Evolutionary conservation across 2,797 vertebrate genomes (phyloP).

Genomic region (Hippocampus kuda): DNA sequence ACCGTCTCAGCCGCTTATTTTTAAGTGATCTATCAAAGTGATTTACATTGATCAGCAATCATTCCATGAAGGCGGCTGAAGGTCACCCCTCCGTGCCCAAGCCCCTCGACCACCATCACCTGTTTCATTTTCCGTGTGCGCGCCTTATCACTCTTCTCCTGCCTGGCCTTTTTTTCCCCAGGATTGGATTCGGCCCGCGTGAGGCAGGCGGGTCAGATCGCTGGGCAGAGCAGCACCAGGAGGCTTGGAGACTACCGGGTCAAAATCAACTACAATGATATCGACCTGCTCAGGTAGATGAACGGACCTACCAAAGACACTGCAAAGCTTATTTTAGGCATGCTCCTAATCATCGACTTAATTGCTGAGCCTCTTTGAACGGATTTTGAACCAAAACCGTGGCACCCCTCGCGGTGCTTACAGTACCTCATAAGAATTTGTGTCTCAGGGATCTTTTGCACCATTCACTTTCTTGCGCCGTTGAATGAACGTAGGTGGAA

Average conservation of each 20-base stretch:
- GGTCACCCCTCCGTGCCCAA: no score
- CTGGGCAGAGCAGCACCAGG: slow-evolving; percentile 87
- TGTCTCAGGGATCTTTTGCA: no score
- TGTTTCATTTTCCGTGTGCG: no score
- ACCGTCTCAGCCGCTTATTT: neutral
- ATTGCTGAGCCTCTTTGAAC: no score
- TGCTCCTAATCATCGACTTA: no score
- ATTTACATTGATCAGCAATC: slow-evolving; percentile 26
- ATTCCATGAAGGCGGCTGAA: no score
- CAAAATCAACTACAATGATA: slow-evolving; percentile 88
- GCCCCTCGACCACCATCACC: no score
- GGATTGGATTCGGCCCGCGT: slow-evolving; percentile 83
- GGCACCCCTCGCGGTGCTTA: no score
- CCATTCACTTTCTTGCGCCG: neutral
- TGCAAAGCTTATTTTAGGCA: neutral
- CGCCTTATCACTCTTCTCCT: no score
- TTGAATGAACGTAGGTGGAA: no score
- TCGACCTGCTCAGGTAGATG: slow-evolving; percentile 84
- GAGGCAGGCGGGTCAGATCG: slow-evolving; percentile 79
- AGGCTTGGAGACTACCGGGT: slow-evolving; percentile 90
- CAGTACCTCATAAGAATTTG: no score
- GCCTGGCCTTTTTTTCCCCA: slow-evolving; percentile 30
- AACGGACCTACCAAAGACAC: neutral
- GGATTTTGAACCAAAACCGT: no score
- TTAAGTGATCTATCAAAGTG: slow-evolving; percentile 13